Base-by-base conservation (phyloP, 2,113 vertebrate genomes). In the Propithecus coquereli region DNA sequence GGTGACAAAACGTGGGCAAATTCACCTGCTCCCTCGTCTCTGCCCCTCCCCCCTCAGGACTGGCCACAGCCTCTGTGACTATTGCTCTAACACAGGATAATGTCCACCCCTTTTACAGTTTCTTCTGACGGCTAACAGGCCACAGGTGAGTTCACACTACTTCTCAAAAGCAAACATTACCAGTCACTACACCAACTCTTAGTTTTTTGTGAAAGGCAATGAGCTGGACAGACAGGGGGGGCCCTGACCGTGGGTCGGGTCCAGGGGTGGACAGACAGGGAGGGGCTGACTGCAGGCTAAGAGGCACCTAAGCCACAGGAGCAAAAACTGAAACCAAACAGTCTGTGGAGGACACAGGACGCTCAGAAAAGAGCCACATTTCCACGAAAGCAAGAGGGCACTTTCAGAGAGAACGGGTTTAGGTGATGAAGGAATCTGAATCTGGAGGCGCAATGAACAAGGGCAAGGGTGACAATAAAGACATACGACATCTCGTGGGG, bases 401-500 rank as follows among this genome's bases (percentile, higher is more conserved):
- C 73, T 3, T 18, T 12, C 27, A 40, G n/a, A 40, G 34, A 54
- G 8, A 52, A n/a, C 25, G 11, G 34, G 30, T 27, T 68, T 14
- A 23, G 37, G 45, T 57, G 2, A 34, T 16, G 11, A n/a, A 57
- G 47, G 37, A 30, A 45, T 18, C 16, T 7, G 30, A 71, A 52
- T 52, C 70, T 30, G 23, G 11, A n/a, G n/a, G 22, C 1, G 0
- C 14, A 14, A 45, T 32, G n/a, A 34, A 82, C 22, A 71, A 27
- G 50, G 47, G 47, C 14, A 57, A 14, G 30, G 61, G 23, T 30
- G 25, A 4, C 11, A 57, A 54, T 0, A 30, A 50, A 32, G 34
- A 34, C 1, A 9, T 1, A 57, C 37, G 27, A 4, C 12, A 54
- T 12, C 30, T 17, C 10, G 9, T 4, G 25, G n/a, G 7, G 8